Conservation (phyloP, 2,113 vertebrate species). For the Passer domesticus region DNA sequence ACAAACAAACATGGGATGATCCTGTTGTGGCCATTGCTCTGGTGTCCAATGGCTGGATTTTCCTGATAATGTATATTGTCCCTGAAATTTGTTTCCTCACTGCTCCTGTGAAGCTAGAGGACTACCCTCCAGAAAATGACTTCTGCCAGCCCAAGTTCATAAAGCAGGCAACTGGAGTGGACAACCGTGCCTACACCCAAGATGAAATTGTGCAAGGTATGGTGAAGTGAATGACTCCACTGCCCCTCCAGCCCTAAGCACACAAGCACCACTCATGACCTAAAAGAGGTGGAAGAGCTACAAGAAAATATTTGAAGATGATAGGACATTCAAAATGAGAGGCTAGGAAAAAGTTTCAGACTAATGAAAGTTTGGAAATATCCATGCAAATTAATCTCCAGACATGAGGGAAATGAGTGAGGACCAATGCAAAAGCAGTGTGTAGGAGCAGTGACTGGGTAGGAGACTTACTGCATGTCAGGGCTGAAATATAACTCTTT, state of each 20-base stretch:
- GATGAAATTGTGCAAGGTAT: conserved; percentile 74
- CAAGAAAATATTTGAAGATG: background rate
- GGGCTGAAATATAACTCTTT: background rate
- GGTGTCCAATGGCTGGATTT: conserved; percentile 87
- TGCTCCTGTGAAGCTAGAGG: conserved; percentile 58
- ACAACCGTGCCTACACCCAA: conserved; percentile 74
- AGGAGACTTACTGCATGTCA: background rate
- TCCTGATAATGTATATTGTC: conserved; percentile 81
- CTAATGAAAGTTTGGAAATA: background rate
- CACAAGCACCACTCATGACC: background rate
- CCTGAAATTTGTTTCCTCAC: conserved; percentile 83
- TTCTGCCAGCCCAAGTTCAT: conserved; percentile 71
- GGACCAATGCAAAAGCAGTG: background rate
- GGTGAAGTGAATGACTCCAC: background rate
- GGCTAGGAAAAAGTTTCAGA: background rate
- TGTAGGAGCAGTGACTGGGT: background rate
- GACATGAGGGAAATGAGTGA: background rate
- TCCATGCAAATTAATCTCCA: background rate
- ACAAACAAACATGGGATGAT: conserved; percentile 76
- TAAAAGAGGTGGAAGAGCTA: background rate
- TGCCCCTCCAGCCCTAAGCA: background rate
- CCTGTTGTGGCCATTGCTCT: conserved; percentile 83
- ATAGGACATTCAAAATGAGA: background rate
- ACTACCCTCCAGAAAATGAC: conserved; percentile 70
- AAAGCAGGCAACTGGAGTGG: conserved; percentile 70